Evolutionary conservation across 2,113 vertebrate species (phyloP), one percentile per base, ranked within the genome.

Genomic region (rabbit (Oryctolagus cuniculus)): DNA sequence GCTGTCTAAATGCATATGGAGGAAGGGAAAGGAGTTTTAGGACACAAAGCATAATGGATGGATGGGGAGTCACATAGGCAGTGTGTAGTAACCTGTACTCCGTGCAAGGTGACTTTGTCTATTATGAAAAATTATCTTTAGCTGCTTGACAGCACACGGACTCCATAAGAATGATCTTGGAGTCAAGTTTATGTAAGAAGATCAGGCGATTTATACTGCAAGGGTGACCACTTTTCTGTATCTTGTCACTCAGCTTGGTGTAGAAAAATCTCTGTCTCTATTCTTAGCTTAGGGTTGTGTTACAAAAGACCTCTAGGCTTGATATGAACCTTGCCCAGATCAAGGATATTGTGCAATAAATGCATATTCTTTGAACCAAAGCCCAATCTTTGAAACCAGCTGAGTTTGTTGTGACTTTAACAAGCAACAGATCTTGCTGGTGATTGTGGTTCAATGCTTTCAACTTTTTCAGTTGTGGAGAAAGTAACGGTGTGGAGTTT

Each of bases 261-360:
- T 9, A 53, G 61, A 51, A 94, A 67, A 69, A 55, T 64, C 64
- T 86, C 53, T 34, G 77, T 66, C 58, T 91, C 89, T 92, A 38
- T 80, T 95, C n/a, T 95, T 90, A 94, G 78, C 44, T 55, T 63
- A 53, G 34, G 34, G 58, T 87, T 74, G 12, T 74, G 49, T 34
- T 85, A 53, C 6, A 55, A 89, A 88, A 93, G 89, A 58, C 53
- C 34, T 92, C 44, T 55, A 49, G n/a, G 55, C 31, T 58, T 27
- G 4, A 17, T 86, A 55, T 31, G 34, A 31, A 69, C 67, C 49
- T 93, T 91, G n/a, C 31, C 67, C 34, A 73, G 92, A 61, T 67
- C 1, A 10, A 61, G 83, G 27, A 10, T 77, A 7, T 85, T 93
- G 67, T 82, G 38, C 58, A 51, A 27, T 31, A 53, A 58, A 72